Base-by-base conservation (phyloP, 2,888 invertebrate genomes). In the Idaea aversata region DNA sequence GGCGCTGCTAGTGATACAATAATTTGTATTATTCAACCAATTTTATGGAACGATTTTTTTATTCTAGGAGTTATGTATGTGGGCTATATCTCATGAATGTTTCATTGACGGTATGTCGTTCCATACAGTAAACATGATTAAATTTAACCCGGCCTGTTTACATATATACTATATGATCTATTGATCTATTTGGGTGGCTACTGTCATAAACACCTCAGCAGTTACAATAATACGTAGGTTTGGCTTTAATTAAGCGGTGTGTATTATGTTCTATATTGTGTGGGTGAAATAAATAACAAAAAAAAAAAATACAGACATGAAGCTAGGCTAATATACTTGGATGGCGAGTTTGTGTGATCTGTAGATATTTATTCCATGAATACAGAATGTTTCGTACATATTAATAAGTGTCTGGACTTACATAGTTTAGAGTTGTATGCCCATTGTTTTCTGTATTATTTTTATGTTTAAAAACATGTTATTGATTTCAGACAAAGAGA, bases 401-500 rank as follows among this genome's bases (percentile, higher is more conserved):
- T 25, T 25, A 25, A 25, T 25, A 25, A 25, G 25, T 25, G 25
- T 25, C 25, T 25, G 25, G 25, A 25, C 25, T 2, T 25, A 25
- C 25, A n/a, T n/a, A n/a, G n/a, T 25, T 25, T 2, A 25, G 25
- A 25, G 25, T 25, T 25, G 2, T 25, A 25, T 25, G 2, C 25
- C 25, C 25, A 25, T n/a, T 25, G 25, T 25, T 25, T 25, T 25
- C 25, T 25, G 25, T 36, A 36, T 1, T 58, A 62, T 62, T 60
- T 5, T 57, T 36, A 1, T 60, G 60, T 63, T 25, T 15, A 34
- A 64, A 61, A 13, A 7, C 57, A 15, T 62, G 60, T 67, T 16
- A 13, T 38, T n/a, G n/a, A 15, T 70, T 91, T 72, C 81, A 94
- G 96, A 95, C 61, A 94, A 94, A 75, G 95, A 95, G 88, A 92